phyloP scores from a whole-genome alignment of 2,113 vertebrate genomes.

The Balaeniceps rex region DNA sequence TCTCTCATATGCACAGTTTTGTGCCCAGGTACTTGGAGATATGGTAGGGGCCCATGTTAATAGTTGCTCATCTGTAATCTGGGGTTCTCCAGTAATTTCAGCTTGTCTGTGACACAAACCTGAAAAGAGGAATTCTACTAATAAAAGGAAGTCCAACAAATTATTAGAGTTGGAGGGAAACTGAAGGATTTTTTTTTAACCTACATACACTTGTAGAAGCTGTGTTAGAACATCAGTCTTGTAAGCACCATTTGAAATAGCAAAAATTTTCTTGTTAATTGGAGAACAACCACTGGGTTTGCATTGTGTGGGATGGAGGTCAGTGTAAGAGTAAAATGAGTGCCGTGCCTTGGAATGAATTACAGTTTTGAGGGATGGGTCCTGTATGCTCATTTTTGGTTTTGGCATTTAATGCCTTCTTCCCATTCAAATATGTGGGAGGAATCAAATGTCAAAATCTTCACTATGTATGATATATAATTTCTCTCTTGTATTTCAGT shows the following conservation, averaged over 20 bases:
- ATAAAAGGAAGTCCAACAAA: background rate
- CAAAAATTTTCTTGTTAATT: background rate
- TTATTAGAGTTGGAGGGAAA: background rate
- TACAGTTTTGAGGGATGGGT: conserved; percentile 4
- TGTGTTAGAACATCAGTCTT: background rate
- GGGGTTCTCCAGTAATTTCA: background rate
- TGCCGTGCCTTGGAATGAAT: conserved; percentile 12
- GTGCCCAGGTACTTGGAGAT: background rate
- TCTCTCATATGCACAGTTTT: background rate
- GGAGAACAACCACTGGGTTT: background rate
- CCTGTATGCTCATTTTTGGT: conserved; percentile 24
- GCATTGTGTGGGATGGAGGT: background rate
- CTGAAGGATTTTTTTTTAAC: background rate
- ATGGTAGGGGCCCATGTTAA: background rate
- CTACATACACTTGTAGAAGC: background rate
- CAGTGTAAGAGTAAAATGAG: background rate
- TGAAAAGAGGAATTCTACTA: background rate
- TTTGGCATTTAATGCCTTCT: conserved; percentile 53
- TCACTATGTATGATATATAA: conserved; percentile 32
- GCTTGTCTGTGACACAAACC: background rate
- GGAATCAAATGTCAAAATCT: conserved; percentile 50
- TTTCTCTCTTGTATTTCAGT: conserved; percentile 50
- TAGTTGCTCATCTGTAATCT: background rate
- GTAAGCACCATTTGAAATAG: background rate
- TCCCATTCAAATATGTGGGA: conserved; percentile 43